Evolutionary conservation across 2,113 vertebrate species (phyloP).

Genomic region (Chinchilla lanigera): DNA sequence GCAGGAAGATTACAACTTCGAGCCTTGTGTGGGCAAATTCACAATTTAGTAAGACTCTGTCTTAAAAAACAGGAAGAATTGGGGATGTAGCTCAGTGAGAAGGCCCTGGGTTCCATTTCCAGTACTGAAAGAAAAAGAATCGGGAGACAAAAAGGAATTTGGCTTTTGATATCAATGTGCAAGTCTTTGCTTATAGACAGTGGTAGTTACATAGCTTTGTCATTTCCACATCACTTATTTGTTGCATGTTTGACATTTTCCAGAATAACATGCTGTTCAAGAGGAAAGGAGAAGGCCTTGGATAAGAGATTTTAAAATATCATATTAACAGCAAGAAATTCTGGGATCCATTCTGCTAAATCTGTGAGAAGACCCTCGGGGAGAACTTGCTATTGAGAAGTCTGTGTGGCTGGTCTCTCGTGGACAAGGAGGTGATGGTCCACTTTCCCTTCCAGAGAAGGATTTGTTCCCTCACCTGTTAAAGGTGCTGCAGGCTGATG

Average conservation of each 20-base stretch:
- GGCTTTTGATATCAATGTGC: not conserved
- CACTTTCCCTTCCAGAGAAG: not conserved
- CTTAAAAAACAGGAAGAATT: not conserved
- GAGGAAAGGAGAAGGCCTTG: not conserved
- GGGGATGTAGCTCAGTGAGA: not conserved
- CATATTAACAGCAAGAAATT: not conserved
- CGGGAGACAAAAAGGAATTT: not conserved
- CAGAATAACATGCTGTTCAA: not conserved
- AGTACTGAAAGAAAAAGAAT: not conserved
- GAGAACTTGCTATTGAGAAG: not conserved
- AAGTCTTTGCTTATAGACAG: not conserved
- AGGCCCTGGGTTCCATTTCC: not conserved
- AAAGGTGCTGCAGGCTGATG: not conserved
- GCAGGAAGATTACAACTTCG: not conserved
- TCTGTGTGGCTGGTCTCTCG: not conserved
- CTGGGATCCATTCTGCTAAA: not conserved
- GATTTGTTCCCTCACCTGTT: not conserved
- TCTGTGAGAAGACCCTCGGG: not conserved
- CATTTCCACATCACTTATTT: not conserved
- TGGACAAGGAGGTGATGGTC: not conserved
- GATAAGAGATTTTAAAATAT: not conserved
- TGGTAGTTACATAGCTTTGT: not conserved
- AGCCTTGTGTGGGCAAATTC: not conserved
- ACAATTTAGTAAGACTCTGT: not conserved
- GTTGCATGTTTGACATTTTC: not conserved